These are phyloP conservation scores for Drosophila colorata DNA, from an alignment of 2,888 invertebrate genomes.

Conservation along the genomic window DNA sequence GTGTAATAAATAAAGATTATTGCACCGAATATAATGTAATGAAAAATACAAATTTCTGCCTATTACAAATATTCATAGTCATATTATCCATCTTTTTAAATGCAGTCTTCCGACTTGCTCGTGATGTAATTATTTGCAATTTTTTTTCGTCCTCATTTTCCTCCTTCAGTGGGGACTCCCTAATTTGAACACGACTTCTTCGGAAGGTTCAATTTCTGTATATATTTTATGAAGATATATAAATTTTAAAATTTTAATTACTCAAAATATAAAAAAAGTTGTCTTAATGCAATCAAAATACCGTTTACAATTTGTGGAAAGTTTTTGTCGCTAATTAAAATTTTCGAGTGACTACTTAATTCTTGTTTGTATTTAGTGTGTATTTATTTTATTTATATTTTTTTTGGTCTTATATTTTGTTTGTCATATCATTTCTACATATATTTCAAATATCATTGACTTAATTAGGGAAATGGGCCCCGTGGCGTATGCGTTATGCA, in stretches of 20 bases:
- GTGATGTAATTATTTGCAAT: background rate
- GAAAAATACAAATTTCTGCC: background rate
- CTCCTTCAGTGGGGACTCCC: no score
- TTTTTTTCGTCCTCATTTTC: background rate
- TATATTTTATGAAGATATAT: no score
- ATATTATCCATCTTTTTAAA: background rate
- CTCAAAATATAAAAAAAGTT: no score
- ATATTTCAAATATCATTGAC: slow-evolving; percentile 17
- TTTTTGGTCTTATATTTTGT: no score
- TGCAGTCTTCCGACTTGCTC: background rate
- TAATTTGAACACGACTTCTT: no score
- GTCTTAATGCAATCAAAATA: no score
- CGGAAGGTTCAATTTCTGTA: no score
- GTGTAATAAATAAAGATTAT: background rate
- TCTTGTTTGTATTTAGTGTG: background rate
- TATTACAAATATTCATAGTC: background rate
- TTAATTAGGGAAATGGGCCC: slow-evolving; percentile 31
- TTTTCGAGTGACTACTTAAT: no score
- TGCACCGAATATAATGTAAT: background rate
- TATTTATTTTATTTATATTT: background rate
- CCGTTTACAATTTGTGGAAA: no score
- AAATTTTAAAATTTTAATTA: no score
- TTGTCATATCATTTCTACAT: slow-evolving; percentile 1
- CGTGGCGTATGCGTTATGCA: slow-evolving; percentile 42
- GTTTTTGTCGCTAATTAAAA: no score